These are phyloP conservation scores for Drosophila pegasa DNA, from an alignment of 2,888 invertebrate species.

Conservation along the genomic window DNA sequence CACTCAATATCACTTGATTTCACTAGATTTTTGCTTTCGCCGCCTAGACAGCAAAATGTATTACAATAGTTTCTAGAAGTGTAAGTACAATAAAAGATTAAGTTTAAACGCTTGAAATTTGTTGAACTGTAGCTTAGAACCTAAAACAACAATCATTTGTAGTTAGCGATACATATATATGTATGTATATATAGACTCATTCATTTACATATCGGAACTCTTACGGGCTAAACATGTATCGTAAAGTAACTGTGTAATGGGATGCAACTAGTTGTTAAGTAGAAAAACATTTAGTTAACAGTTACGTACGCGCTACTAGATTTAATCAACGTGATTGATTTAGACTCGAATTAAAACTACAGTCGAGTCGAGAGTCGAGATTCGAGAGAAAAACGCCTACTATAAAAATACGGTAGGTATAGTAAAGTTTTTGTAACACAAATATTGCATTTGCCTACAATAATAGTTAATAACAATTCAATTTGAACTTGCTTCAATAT, in stretches of 20 bases:
- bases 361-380: conserved; percentile 68
- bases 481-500: conserved; percentile 68
- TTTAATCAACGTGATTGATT: conserved; percentile 35
- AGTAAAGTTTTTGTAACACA: conserved; percentile 62
- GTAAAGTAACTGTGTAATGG: conserved; percentile 72
- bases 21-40: conserved; percentile 69
- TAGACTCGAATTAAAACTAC: conserved; percentile 57
- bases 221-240: conserved; percentile 64
- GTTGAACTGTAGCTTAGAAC: conserved; percentile 58
- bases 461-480: conserved; percentile 73
- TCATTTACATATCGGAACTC: conserved; percentile 44
- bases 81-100: conserved; percentile 71
- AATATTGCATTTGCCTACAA: conserved; percentile 74
- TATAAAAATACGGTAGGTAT: conserved; percentile 75
- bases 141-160: conserved; percentile 79
- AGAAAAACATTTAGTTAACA: conserved; percentile 77
- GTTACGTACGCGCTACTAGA: conserved; percentile 63
- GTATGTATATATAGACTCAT: conserved; percentile 33
- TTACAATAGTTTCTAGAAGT: conserved; percentile 48
- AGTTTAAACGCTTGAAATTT: conserved; percentile 59
- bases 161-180: conserved; percentile 47
- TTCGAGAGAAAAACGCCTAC: conserved; percentile 73
- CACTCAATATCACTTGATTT: conserved; percentile 85
- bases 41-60: conserved; percentile 50
- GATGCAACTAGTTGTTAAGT: conserved; percentile 64